phyloP scores from a whole-genome alignment of 2,113 vertebrate species.

The Lophotis ruficrista region DNA sequence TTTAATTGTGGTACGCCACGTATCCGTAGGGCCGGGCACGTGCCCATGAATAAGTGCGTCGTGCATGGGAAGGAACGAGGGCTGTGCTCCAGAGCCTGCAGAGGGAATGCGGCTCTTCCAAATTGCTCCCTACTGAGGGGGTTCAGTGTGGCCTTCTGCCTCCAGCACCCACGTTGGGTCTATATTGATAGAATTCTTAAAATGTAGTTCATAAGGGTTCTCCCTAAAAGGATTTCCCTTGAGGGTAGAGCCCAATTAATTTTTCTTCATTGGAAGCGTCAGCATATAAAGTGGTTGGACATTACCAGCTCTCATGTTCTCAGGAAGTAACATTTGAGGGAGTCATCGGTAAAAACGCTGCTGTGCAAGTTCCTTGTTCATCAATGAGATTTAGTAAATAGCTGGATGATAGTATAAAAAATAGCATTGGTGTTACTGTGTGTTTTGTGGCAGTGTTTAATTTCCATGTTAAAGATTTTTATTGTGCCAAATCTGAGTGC shows the following conservation, averaged over 20 bases:
- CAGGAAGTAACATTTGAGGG: not conserved
- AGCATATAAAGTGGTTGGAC: not conserved
- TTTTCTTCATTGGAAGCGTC: not conserved
- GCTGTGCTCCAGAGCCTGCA: not conserved
- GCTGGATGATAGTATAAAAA: not conserved
- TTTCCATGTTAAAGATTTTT: not conserved
- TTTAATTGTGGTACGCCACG: fast-evolving
- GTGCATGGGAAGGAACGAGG: not conserved
- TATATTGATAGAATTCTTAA: fast-evolving
- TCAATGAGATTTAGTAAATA: not conserved
- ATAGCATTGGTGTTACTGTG: fast-evolving
- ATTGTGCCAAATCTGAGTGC: not conserved
- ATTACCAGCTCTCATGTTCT: not conserved
- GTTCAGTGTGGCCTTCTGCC: not conserved
- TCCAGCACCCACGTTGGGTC: not conserved
- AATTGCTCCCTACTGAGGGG: not conserved
- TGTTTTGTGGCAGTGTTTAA: not conserved
- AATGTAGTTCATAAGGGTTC: not conserved
- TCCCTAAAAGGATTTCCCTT: not conserved
- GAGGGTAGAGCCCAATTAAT: not conserved
- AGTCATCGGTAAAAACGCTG: not conserved
- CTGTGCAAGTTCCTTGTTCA: not conserved
- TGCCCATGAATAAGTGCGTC: fast-evolving
- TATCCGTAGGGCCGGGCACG: fast-evolving
- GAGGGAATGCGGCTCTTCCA: not conserved